phyloP scores from a whole-genome alignment of 92 coral and sea anemone species.

The Chrysogorgia sp. region DNA sequence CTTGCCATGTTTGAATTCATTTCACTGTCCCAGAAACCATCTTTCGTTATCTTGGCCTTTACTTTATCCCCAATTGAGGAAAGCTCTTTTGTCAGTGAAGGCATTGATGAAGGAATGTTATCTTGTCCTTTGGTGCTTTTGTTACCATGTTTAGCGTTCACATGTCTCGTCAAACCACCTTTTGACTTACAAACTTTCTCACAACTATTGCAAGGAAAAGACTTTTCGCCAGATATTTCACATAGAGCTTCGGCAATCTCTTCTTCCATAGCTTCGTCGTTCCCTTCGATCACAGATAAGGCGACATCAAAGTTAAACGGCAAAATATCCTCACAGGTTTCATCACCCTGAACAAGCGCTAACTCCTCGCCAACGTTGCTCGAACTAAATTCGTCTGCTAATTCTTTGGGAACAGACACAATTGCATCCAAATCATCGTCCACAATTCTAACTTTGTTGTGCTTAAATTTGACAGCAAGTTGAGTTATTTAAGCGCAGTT shows the following conservation, averaged over 20 bases:
- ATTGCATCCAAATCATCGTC: constrained; percentile 24
- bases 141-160: not conserved
- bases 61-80: not conserved
- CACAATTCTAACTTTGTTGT: not conserved
- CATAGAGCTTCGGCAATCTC: not conserved
- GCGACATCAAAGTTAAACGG: not conserved
- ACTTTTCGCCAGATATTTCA: constrained; percentile 19
- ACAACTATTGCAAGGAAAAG: not conserved
- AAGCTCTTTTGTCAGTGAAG: too few relatives aligned
- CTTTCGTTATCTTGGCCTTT: not conserved
- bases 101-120: not conserved
- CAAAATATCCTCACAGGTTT: too few relatives aligned
- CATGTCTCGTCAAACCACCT: not conserved
- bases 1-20: not conserved
- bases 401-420: not conserved
- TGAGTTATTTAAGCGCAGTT: not conserved
- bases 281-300: not conserved
- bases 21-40: too few relatives aligned
- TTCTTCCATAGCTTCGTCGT: not conserved
- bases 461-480: too few relatives aligned
- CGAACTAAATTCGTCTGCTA: constrained; percentile 1
- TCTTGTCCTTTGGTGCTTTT: constrained; percentile 1
- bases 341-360: not conserved
- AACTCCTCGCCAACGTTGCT: constrained; percentile 3
- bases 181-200: not conserved